Percentiles rank a stretch among this genome's conserved stretches.
Conservation (phyloP, 2,888 invertebrate genomes). For the Hydroisotoma schaefferi region DNA sequence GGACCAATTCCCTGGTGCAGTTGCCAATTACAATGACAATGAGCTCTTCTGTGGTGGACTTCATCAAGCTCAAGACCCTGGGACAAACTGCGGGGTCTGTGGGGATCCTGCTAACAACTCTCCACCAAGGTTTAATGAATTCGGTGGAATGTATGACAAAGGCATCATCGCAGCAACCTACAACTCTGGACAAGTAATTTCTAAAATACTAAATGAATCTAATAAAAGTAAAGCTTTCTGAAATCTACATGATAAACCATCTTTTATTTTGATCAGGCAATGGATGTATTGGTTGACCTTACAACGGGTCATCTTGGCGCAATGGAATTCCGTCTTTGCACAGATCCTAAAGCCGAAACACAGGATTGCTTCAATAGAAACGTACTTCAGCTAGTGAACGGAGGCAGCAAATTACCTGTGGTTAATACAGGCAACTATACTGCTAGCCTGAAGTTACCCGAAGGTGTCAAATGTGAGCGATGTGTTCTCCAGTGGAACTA, state of each 20-base stretch:
- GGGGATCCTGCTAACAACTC: constrained; percentile 9
- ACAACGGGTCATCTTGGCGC: constrained; percentile 7
- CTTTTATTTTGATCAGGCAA: not conserved
- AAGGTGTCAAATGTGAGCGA: constrained; percentile 13
- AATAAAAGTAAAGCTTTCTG: no score
- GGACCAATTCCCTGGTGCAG: constrained; percentile 17
- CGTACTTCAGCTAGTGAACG: constrained; percentile 27
- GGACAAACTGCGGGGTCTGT: constrained; percentile 31
- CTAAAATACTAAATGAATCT: no score
- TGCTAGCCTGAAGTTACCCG: constrained; percentile 5
- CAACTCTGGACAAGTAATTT: constrained; percentile 18
- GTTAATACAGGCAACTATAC: not conserved
- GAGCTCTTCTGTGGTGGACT: constrained; percentile 26
- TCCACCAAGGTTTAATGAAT: constrained; percentile 18
- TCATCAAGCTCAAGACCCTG: constrained; percentile 30
- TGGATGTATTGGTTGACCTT: constrained; percentile 2
- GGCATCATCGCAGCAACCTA: constrained; percentile 24
- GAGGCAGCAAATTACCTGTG: constrained; percentile 16
- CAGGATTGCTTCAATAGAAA: constrained; percentile 32
- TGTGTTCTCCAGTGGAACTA: constrained; percentile 36
- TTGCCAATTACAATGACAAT: constrained; percentile 37
- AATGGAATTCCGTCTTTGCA: constrained; percentile 30
- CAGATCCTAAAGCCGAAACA: constrained; percentile 31
- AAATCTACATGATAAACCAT: no score
- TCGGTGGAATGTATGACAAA: constrained; percentile 12